These are phyloP conservation scores for Ips typographus DNA, from an alignment of 1,140 invertebrate species.

Conservation along the genomic window DNA sequence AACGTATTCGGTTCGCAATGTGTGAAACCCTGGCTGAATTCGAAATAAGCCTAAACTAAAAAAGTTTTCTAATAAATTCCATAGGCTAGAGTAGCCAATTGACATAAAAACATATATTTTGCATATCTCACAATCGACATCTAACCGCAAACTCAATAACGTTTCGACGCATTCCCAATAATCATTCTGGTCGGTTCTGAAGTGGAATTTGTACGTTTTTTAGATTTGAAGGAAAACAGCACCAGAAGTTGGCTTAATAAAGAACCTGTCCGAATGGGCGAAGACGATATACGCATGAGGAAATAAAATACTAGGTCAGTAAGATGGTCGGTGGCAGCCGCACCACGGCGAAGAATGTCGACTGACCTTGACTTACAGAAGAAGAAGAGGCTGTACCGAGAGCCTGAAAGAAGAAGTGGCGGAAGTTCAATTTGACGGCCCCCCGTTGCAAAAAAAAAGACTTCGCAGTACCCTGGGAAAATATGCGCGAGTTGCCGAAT, in stretches of 20 bases:
- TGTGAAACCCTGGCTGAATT: conserved; percentile 5
- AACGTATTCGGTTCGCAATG: conserved; percentile 6
- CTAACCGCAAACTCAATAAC: neutral
- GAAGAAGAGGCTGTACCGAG: conserved; percentile 21
- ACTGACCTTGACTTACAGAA: conserved; percentile 44
- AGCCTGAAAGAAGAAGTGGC: conserved; percentile 27
- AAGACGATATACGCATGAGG: conserved; percentile 31
- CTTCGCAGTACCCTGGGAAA: conserved; percentile 25
- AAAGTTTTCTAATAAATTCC: conserved; percentile 16
- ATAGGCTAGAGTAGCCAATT: conserved; percentile 4
- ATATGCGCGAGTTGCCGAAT: conserved; percentile 21
- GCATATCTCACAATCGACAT: conserved; percentile 4
- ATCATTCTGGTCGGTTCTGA: too few relatives aligned
- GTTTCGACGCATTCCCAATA: neutral
- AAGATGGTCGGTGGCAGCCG: conserved; percentile 38
- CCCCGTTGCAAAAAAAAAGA: conserved; percentile 13
- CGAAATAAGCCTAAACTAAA: conserved; percentile 3
- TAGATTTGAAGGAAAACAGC: neutral
- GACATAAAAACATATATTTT: conserved; percentile 20
- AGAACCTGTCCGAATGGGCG: conserved; percentile 8
- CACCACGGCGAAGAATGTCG: conserved; percentile 39
- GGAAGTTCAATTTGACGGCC: conserved; percentile 29
- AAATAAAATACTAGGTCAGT: conserved; percentile 48
- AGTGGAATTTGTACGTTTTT: too few relatives aligned
- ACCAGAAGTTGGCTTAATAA: neutral